These are phyloP conservation scores for Stichodactyla mertensii DNA, from an alignment of 64 coral and sea anemone species.

Conservation along the genomic window DNA sequence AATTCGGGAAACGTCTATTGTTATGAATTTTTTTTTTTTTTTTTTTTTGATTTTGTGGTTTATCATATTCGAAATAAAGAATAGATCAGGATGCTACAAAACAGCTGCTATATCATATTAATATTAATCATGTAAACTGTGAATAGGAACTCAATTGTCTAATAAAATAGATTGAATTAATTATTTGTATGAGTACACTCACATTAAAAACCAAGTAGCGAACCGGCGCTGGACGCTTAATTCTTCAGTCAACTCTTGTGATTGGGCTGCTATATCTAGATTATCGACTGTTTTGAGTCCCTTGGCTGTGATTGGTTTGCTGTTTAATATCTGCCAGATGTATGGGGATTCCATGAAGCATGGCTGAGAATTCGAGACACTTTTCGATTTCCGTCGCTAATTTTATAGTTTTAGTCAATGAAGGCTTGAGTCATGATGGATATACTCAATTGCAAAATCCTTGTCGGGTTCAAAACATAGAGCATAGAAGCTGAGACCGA, in stretches of 20 bases:
- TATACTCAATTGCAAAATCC: background rate
- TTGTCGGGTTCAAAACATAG: too few relatives aligned
- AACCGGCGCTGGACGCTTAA: background rate
- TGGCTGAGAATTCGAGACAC: background rate
- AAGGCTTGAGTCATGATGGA: background rate
- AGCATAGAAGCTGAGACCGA: too few relatives aligned
- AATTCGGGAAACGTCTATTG: background rate
- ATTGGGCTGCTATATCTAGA: background rate
- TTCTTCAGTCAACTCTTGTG: background rate
- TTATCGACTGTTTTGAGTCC: background rate
- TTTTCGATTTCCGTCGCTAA: background rate
- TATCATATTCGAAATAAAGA: background rate
- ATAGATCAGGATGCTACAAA: background rate
- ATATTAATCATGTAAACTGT: background rate
- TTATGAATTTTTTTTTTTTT: too few relatives aligned
- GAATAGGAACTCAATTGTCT: background rate
- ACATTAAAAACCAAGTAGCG: background rate
- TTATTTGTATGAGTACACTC: background rate
- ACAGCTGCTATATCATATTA: background rate
- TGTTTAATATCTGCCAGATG: background rate
- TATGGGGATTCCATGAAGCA: background rate
- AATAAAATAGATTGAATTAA: background rate
- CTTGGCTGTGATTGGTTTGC: background rate
- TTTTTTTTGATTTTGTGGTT: background rate
- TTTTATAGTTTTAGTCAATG: background rate